Evolutionary conservation across 2,888 invertebrate genomes (phyloP).

Genomic region (Dichetophora obliterata): DNA sequence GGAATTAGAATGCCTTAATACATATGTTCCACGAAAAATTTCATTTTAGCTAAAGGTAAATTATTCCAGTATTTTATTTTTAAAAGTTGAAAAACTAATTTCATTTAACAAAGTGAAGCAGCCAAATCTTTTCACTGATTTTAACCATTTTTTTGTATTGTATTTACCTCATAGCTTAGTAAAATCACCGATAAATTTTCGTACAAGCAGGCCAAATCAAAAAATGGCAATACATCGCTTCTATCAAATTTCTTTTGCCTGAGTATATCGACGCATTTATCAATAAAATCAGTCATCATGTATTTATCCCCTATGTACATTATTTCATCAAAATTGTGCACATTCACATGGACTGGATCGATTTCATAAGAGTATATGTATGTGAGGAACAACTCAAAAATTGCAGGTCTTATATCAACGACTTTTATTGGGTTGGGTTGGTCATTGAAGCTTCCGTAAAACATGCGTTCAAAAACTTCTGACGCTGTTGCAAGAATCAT

Average conservation of each 20-base stretch:
- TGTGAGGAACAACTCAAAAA: constrained; percentile 51
- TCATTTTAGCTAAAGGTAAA: no score
- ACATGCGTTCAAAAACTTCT: constrained; percentile 49
- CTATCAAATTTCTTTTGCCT: constrained; percentile 49
- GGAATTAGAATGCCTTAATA: no score
- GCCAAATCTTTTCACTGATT: no score
- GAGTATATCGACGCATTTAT: constrained; percentile 48
- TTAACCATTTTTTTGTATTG: no score
- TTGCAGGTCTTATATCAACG: constrained; percentile 51
- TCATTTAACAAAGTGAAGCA: no score
- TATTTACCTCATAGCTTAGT: constrained; percentile 34
- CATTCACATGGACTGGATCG: constrained; percentile 38
- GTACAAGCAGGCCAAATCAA: constrained; percentile 51
- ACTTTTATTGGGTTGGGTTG: constrained; percentile 46
- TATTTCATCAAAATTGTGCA: constrained; percentile 42
- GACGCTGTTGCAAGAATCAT: constrained; percentile 53
- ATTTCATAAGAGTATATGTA: constrained; percentile 56
- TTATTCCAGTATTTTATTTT: no score
- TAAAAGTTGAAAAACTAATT: no score
- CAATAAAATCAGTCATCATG: constrained; percentile 52
- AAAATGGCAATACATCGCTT: constrained; percentile 50
- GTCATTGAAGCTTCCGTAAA: constrained; percentile 40
- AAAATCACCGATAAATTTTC: constrained; percentile 38
- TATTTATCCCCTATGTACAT: constrained; percentile 51
- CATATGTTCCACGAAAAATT: no score